Conservation (phyloP, 1,140 invertebrate genomes). For the Drosophila ercepeae region DNA sequence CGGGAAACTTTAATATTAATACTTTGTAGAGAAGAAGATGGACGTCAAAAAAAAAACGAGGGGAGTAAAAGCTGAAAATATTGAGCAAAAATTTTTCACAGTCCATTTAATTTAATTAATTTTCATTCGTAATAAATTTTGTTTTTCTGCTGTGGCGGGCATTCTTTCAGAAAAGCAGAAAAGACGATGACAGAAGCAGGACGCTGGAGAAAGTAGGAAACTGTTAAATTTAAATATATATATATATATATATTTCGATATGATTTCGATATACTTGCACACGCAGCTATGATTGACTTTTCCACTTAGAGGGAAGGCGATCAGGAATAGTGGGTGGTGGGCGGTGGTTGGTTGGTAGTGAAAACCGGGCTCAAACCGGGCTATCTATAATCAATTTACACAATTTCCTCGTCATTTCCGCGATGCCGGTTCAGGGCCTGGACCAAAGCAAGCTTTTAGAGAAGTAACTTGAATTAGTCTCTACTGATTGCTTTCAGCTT, state of each 20-base stretch:
- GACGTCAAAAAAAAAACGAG: conserved; percentile 6
- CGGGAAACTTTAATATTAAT: conserved; percentile 49
- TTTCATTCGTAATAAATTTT: conserved; percentile 76
- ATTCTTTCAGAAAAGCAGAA: conserved; percentile 18
- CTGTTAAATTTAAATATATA: conserved; percentile 66
- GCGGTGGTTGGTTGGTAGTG: not conserved
- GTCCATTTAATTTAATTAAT: conserved; percentile 79
- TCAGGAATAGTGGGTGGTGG: conserved; percentile 2
- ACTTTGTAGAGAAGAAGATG: conserved; percentile 40
- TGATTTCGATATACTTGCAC: conserved; percentile 25
- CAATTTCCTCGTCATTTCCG: conserved; percentile 75
- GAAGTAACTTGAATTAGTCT: conserved; percentile 55
- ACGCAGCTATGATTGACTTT: conserved; percentile 53
- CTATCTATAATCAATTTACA: conserved; percentile 78
- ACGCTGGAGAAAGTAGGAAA: conserved; percentile 9
- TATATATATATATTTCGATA: conserved; percentile 14
- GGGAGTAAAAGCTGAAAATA: conserved; percentile 25
- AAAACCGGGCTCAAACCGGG: conserved; percentile 35
- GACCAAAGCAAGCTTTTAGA: conserved; percentile 28
- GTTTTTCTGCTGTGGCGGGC: conserved; percentile 44
- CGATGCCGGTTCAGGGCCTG: conserved; percentile 17
- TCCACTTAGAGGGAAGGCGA: conserved; percentile 33
- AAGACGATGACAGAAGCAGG: conserved; percentile 31
- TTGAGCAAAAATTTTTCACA: conserved; percentile 64
- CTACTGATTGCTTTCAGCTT: conserved; percentile 51